Base-by-base conservation (phyloP, 2,113 vertebrate species). In the Blennius ocellaris region DNA sequence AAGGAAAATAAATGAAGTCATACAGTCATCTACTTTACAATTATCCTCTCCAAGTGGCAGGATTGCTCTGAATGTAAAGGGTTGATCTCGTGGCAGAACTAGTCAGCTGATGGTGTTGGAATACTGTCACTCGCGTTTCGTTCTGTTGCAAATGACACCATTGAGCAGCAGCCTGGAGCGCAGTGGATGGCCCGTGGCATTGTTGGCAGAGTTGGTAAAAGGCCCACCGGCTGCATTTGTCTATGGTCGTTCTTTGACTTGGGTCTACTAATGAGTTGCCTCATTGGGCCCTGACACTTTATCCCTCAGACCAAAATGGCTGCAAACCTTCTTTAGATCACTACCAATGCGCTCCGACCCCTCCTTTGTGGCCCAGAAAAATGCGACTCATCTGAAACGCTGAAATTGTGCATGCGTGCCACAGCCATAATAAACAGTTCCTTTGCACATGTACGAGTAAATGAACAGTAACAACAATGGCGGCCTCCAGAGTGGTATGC, bases 231-330 rank as follows among this genome's bases (percentile, higher is more conserved):
- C 61, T 48, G 30, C 17, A 38, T 54, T 58, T 80, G 66, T 50
- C 70, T 85, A 67, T 57, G 58, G 54, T 62, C 60, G 6, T 49
- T 76, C 54, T 56, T 79, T 82, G 80, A 43, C 83, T 86, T 62
- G 85, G 72, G 47, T 36, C 56, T 39, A 51, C 68, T 70, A 84
- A 87, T 88, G 84, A 85, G 61, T 83, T 65, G 61, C 63, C 54
- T 59, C 37, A 21, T 45, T 11, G 65, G 54, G 70, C 55, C 49
- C 57, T 49, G 68, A 69, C 69, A 75, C 64, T 54, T 39, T 39
- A 8, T 60, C 74, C 77, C 72, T 73, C 36, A 71, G 69, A 81
- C 75, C 52, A 12, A 69, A 75, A 69, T 82, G 63, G 40, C 60
- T 44, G 40, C 55, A 78, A 78, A 76, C 62, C 37, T 57, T 69